Evolutionary conservation across 1,140 invertebrate genomes (phyloP).

Genomic region (Druon quercuslanigerum): DNA sequence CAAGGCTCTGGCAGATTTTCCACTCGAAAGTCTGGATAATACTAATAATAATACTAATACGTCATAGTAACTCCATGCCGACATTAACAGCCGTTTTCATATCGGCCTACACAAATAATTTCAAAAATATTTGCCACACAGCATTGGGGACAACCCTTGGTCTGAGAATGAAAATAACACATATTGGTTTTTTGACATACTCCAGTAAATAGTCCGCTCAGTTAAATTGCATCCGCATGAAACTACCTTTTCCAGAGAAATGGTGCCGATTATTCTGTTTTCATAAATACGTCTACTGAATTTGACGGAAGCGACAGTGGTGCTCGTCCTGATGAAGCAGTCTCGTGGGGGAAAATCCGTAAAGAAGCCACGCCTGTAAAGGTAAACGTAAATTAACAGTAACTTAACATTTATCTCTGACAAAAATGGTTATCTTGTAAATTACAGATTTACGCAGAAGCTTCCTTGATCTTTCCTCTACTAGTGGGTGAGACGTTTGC

Average conservation of each 20-base stretch:
- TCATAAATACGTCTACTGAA: constrained; percentile 97
- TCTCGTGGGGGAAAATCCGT: constrained; percentile 93
- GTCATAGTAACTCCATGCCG: no score
- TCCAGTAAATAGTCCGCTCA: no score
- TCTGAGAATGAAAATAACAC: no score
- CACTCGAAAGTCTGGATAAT: no score
- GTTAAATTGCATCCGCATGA: no score
- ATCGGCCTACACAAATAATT: no score
- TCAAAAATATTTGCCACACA: no score
- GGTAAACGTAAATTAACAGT: constrained; percentile 69
- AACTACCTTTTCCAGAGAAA: constrained; percentile 83
- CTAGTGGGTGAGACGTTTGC: constrained; percentile 98
- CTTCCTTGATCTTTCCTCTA: constrained; percentile 95
- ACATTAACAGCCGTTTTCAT: no score
- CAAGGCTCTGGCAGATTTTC: no score
- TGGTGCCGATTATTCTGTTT: constrained; percentile 98
- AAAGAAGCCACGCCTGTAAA: constrained; percentile 94
- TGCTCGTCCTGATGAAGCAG: constrained; percentile 97
- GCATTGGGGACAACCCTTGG: no score
- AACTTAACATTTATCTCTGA: constrained; percentile 32
- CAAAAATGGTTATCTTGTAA: constrained; percentile 43
- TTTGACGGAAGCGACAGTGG: constrained; percentile 99
- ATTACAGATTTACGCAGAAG: constrained; percentile 91
- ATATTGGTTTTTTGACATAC: no score
- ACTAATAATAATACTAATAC: no score